Evolutionary conservation across 2,888 invertebrate species (phyloP).

Genomic region (Eupithecia dodoneata): DNA sequence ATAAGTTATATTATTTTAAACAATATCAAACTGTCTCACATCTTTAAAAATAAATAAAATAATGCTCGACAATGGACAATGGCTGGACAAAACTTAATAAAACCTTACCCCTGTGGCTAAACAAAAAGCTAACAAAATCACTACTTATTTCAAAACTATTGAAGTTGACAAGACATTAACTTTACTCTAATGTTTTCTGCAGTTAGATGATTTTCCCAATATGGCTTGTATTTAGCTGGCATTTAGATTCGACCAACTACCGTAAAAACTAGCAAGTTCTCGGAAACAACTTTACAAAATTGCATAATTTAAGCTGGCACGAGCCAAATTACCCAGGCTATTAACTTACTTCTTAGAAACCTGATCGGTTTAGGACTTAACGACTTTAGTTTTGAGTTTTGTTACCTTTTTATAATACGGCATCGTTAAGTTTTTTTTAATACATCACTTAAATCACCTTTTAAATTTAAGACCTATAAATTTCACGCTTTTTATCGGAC

Average conservation of each 20-base stretch:
- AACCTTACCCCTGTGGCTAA: background rate
- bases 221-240: background rate
- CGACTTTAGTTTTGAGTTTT: conserved; percentile 42
- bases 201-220: conserved; percentile 7
- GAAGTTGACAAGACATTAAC: background rate
- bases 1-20: background rate
- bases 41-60: too few species aligned
- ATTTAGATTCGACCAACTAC: conserved; percentile 16
- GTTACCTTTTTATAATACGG: conserved; percentile 34
- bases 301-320: conserved; percentile 62
- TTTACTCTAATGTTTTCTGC: background rate
- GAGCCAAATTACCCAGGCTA: conserved; percentile 66
- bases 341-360: conserved; percentile 60
- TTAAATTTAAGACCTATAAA: conserved; percentile 33
- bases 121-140: background rate
- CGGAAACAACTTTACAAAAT: conserved; percentile 53
- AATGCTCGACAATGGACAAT: too few species aligned
- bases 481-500: conserved; percentile 37
- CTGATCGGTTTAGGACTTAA: conserved; percentile 51
- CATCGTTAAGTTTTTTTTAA: conserved; percentile 38
- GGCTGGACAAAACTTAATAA: background rate
- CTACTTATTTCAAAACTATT: background rate
- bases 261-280: conserved; percentile 41
- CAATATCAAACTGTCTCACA: background rate
- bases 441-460: conserved; percentile 40